Conservation (phyloP, 2,113 vertebrate species). For the Rhinoderma darwinii region DNA sequence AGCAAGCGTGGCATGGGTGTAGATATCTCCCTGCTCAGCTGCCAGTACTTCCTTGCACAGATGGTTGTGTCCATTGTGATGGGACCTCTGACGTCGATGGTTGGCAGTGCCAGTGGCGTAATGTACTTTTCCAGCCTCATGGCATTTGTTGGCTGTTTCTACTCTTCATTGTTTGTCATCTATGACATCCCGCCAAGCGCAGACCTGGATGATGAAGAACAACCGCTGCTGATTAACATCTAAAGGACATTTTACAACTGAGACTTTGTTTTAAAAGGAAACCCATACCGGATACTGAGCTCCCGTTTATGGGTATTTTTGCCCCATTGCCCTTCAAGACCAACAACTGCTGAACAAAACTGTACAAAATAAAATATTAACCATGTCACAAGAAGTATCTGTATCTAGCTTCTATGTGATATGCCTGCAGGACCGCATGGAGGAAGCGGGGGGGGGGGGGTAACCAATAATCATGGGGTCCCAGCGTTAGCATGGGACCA, state of each 20-base stretch:
- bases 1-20: constrained; percentile 90
- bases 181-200: constrained; percentile 86
- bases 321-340: not conserved
- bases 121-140: constrained; percentile 96
- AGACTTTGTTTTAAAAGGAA: constrained; percentile 24
- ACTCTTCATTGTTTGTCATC: constrained; percentile 92
- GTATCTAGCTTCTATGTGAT: not conserved
- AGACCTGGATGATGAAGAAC: constrained; percentile 82
- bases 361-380: constrained; percentile 37
- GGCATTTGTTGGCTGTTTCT: constrained; percentile 93
- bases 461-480: not conserved
- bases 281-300: not conserved
- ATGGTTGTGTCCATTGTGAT: constrained; percentile 92
- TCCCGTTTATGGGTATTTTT: not conserved
- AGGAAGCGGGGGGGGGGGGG: not conserved
- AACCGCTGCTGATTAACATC: constrained; percentile 81
- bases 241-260: constrained; percentile 61
- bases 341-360: not conserved
- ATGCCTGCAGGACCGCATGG: not conserved
- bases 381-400: not conserved
- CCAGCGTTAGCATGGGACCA: not conserved
- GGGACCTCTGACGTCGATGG: constrained; percentile 91
- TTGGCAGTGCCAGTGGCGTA: constrained; percentile 92
- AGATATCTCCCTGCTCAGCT: constrained; percentile 96
- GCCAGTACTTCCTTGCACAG: constrained; percentile 97